phyloP scores from a whole-genome alignment of 2,113 vertebrate species.

The Opisthocomus hoazin region DNA sequence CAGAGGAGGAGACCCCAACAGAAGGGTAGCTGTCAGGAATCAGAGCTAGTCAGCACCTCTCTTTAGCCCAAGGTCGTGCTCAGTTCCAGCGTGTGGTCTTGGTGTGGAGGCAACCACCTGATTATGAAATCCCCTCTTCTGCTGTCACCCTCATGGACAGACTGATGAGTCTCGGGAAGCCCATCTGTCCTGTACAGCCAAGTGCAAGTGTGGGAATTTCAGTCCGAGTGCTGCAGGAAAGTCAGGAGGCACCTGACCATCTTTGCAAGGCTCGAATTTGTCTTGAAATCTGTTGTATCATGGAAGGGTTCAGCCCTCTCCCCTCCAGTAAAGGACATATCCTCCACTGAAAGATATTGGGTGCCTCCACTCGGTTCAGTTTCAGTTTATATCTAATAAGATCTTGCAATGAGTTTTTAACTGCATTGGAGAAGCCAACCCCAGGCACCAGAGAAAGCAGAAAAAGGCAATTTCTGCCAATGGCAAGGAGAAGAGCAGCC shows the following conservation, averaged over 20 bases:
- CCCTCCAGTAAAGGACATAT: fast-evolving
- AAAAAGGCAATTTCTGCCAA: not conserved
- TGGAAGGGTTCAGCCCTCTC: not conserved
- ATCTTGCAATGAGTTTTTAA: not conserved
- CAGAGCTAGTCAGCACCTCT: not conserved
- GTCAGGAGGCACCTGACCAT: not conserved
- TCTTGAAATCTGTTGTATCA: not conserved
- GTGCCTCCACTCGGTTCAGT: not conserved
- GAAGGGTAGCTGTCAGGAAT: not conserved
- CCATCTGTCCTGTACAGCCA: not conserved
- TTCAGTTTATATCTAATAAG: not conserved
- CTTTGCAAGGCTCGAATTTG: not conserved
- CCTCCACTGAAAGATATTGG: not conserved
- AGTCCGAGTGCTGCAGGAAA: not conserved
- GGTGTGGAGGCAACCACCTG: not conserved
- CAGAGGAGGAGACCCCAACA: not conserved
- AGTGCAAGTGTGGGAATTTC: not conserved
- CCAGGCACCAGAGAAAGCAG: not conserved
- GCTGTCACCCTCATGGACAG: not conserved
- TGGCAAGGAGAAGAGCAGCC: fast-evolving
- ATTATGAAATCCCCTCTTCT: not conserved
- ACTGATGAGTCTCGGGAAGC: not conserved
- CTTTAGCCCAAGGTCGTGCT: not conserved
- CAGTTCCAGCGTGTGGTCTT: not conserved
- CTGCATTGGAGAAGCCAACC: not conserved